Percentiles rank a stretch among this genome's conserved stretches.
Evolutionary conservation across 2,888 invertebrate species (phyloP).

Genomic region (Microplitis manilae): DNA sequence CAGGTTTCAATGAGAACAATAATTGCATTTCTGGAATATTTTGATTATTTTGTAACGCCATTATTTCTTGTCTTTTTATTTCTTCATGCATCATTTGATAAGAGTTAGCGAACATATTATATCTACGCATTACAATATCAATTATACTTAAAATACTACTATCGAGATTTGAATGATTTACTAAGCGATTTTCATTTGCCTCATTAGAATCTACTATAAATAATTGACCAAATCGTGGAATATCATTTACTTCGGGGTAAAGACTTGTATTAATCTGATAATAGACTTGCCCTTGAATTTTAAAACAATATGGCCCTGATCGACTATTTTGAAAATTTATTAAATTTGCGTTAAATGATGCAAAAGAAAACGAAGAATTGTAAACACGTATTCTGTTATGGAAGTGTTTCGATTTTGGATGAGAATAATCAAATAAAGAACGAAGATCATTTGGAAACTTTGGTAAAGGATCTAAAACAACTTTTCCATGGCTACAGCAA

Average conservation of each 20-base stretch:
- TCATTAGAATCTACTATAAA: conserved; percentile 21
- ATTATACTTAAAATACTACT: conserved; percentile 3
- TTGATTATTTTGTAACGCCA: conserved; percentile 3
- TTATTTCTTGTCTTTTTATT: not conserved
- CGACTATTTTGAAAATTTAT: conserved; percentile 42
- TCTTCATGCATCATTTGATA: conserved; percentile 22
- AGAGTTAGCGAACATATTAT: conserved; percentile 25
- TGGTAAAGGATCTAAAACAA: conserved; percentile 36
- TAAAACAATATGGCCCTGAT: conserved; percentile 41
- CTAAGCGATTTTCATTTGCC: not conserved
- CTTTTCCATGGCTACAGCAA: conserved; percentile 44
- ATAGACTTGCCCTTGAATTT: conserved; percentile 45
- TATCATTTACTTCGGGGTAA: conserved; percentile 22
- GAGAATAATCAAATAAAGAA: conserved; percentile 38
- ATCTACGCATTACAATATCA: conserved; percentile 32
- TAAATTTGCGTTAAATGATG: conserved; percentile 46
- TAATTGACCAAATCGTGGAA: conserved; percentile 24
- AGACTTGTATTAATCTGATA: conserved; percentile 20
- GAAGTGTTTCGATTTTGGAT: conserved; percentile 40
- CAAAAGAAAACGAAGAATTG: conserved; percentile 46
- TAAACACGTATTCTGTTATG: conserved; percentile 40
- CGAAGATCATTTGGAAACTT: conserved; percentile 37
- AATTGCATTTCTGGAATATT: conserved; percentile 8
- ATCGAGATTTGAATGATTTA: not conserved
- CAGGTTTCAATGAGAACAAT: conserved; percentile 4